phyloP scores from a whole-genome alignment of 2,888 invertebrate genomes.

The Drosophila incognita region DNA sequence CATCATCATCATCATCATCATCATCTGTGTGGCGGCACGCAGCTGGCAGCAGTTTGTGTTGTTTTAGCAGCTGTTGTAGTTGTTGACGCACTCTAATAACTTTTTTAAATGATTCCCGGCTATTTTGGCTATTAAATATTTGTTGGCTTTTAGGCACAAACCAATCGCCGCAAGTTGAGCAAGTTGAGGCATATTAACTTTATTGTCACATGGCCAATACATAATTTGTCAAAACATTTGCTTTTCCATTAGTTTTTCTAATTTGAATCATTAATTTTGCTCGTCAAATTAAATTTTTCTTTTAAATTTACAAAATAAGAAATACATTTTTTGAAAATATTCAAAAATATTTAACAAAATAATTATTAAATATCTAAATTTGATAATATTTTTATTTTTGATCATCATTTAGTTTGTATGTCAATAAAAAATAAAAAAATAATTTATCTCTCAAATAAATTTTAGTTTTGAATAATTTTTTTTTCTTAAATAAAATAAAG shows the following conservation, averaged over 20 bases:
- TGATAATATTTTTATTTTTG: too few relatives aligned
- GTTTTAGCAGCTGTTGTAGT: conserved; percentile 17
- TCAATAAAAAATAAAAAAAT: too few relatives aligned
- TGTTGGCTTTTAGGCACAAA: conserved; percentile 47
- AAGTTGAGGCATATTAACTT: conserved; percentile 24
- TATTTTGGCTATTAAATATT: conserved; percentile 58
- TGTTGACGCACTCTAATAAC: conserved; percentile 77
- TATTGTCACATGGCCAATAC: neutral
- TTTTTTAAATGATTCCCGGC: conserved; percentile 64
- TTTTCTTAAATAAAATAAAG: neutral
- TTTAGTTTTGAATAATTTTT: neutral
- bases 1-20: conserved; percentile 21
- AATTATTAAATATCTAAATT: neutral
- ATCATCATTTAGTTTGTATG: too few relatives aligned
- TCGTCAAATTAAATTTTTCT: neutral
- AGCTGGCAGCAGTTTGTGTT: conserved; percentile 43
- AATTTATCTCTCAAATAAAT: neutral
- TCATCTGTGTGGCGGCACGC: conserved; percentile 17
- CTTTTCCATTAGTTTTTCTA: neutral
- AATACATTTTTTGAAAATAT: neutral
- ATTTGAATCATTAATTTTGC: neutral
- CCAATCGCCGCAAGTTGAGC: conserved; percentile 25
- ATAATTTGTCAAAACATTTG: neutral
- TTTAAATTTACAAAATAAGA: neutral
- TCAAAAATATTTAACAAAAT: neutral